Base-by-base conservation (phyloP, 2,888 invertebrate genomes). In the Meliscaeva auricollis region DNA sequence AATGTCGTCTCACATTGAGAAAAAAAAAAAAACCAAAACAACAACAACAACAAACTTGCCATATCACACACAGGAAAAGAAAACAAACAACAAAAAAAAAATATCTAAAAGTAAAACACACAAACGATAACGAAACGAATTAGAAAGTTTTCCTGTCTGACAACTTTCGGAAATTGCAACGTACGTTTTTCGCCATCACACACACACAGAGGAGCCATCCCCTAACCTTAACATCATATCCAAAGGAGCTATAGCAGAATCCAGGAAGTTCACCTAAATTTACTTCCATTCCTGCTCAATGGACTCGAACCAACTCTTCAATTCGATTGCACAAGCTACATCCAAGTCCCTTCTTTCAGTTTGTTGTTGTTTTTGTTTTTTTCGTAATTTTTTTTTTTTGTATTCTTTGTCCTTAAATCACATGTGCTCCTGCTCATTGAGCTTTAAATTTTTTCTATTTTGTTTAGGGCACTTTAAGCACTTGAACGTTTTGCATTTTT, bases 111-210 rank as follows among this genome's bases (percentile, higher is more conserved):
- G 46, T 46, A 46, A 66, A 50, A 50, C 66, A 50, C 32, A 64
- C 66, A 66, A 66, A 35, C 66, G 50, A 66, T 66, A 69, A 85
- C 77, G 77, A 77, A 85, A 85, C 68, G 76, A 81, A 85, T 85
- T 81, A 85, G 76, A 81, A 85, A 85, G 85, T 85, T 85, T 85
- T 85, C 81, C 85, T 73, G 81, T 85, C 85, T 81, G 81, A 85
- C 81, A 85, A 81, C 72, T 85, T 85, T 76, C 68, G 76, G 76
- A 85, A 85, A 81, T 81, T 85, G 85, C 73, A 77, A 77, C 76
- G 52, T 81, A 81, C 73, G 60, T 62, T 50, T 22, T 46, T 13
- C 15, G 20, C 38, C 54, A 20, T 22, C 52, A 20, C 13, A 35
- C 35, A 35, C 32, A 32, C 35, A 35, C 6, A 13, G 13, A 38